These are phyloP conservation scores for Drosophila antonietae DNA, from an alignment of 2,888 invertebrate species.

Conservation along the genomic window DNA sequence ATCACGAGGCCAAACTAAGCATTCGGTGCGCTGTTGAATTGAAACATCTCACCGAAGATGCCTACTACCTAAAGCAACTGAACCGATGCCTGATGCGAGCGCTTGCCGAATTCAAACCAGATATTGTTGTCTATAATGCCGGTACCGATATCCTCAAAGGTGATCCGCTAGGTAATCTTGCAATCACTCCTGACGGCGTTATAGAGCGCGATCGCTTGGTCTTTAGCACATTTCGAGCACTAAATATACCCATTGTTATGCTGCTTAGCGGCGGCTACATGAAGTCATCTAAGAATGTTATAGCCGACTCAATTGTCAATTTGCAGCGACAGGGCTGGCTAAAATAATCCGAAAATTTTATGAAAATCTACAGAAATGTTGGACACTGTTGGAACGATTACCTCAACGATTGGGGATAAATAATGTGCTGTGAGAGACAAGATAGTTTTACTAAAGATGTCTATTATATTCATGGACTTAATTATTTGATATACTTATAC, in stretches of 20 bases:
- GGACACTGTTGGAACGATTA: conserved; percentile 19
- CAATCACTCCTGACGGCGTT: conserved; percentile 91
- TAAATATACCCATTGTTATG: conserved; percentile 92
- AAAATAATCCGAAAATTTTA: conserved; percentile 1
- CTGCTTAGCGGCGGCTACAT: conserved; percentile 95
- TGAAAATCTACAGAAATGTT: not conserved
- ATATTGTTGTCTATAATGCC: conserved; percentile 96
- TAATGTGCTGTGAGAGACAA: conserved; percentile 28
- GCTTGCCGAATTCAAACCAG: conserved; percentile 89
- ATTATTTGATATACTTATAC: not conserved
- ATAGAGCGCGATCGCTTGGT: conserved; percentile 93
- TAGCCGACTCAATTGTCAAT: conserved; percentile 94
- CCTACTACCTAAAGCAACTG: conserved; percentile 89
- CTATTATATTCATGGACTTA: not conserved
- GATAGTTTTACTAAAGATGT: not conserved
- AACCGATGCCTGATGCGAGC: conserved; percentile 89
- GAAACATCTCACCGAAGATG: conserved; percentile 87
- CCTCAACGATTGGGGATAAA: not conserved
- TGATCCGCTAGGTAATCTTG: conserved; percentile 91
- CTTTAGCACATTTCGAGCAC: conserved; percentile 88
- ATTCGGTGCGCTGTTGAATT: conserved; percentile 90
- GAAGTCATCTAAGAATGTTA: conserved; percentile 90
- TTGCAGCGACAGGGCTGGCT: conserved; percentile 87
- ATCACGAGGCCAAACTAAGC: conserved; percentile 89
- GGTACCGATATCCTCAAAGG: conserved; percentile 93